Percentiles rank a stretch among this genome's conserved stretches.
phyloP scores from a whole-genome alignment of 2,888 invertebrate genomes.

The Prostheceraeus crozeri region DNA sequence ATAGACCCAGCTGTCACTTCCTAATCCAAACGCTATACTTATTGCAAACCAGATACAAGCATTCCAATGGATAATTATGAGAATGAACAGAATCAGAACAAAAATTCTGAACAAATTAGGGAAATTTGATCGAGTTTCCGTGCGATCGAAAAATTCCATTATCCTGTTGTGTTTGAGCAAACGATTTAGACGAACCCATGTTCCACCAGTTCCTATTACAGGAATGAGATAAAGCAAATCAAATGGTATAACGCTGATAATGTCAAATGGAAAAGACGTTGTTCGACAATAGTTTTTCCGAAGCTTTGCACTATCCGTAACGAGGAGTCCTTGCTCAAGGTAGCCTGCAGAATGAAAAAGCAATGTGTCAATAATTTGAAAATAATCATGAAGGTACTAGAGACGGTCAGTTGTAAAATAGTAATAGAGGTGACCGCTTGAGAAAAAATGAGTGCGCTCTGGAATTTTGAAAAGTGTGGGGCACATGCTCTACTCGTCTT shows the following conservation, averaged over 20 bases:
- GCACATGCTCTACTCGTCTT: too few species aligned
- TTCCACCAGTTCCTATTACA: constrained; percentile 35
- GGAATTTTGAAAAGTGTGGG: too few species aligned
- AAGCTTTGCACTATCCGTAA: constrained; percentile 51
- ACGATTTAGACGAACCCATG: constrained; percentile 75
- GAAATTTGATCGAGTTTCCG: constrained; percentile 83
- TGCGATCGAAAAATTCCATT: constrained; percentile 83
- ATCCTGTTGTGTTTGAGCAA: constrained; percentile 68
- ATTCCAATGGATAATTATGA: constrained; percentile 57
- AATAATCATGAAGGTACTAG: too few species aligned
- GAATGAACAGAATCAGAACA: constrained; percentile 52
- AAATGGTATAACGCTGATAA: constrained; percentile 54
- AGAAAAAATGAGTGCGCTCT: too few species aligned
- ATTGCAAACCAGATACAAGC: constrained; percentile 56
- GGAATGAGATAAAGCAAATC: constrained; percentile 52
- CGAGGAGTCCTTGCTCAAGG: constrained; percentile 57
- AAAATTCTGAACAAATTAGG: constrained; percentile 65
- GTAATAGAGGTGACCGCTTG: too few species aligned
- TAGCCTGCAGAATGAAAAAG: too few species aligned
- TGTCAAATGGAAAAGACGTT: constrained; percentile 61
- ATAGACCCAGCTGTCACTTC: constrained; percentile 69
- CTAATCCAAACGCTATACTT: constrained; percentile 68
- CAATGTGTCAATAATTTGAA: too few species aligned
- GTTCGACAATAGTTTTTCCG: constrained; percentile 70
- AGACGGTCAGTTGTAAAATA: too few species aligned